A percentile compares a stretch with the other conserved stretches of the same genome.
Evolutionary conservation across 2,888 invertebrate genomes (phyloP).

Genomic region (Tetanocera ferruginea): DNA sequence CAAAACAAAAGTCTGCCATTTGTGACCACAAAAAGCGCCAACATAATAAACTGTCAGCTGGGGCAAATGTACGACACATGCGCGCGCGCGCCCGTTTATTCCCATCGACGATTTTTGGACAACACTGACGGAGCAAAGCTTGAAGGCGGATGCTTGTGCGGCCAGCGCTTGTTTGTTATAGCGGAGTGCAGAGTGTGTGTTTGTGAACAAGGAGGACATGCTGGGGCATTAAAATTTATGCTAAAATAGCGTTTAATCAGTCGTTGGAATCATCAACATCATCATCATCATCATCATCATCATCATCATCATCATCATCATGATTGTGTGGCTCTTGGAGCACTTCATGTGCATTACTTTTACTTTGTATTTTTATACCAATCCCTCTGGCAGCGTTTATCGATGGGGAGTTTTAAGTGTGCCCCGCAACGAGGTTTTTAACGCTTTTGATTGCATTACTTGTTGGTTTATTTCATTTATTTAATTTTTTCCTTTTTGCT

Average conservation of each 20-base stretch:
- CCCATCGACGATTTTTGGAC: background rate
- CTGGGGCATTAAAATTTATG: conserved; percentile 21
- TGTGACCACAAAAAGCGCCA: background rate
- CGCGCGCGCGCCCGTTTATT: background rate
- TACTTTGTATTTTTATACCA: background rate
- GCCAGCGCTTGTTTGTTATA: background rate
- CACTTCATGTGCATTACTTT: background rate
- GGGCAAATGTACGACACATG: conserved; percentile 4
- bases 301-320: conserved; percentile 9
- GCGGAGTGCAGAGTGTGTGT: background rate
- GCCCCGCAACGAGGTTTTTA: conserved; percentile 41
- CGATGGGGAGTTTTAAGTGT: conserved; percentile 36
- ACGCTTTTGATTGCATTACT: conserved; percentile 42
- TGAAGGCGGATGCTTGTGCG: background rate
- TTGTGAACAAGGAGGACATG: conserved; percentile 1
- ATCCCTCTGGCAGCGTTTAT: conserved; percentile 25
- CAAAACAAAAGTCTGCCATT: no score
- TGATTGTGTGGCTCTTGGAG: background rate
- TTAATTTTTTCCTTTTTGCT: background rate
- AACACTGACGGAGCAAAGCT: background rate
- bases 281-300: background rate
- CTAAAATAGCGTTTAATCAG: conserved; percentile 27
- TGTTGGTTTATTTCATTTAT: conserved; percentile 35
- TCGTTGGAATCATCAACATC: conserved; percentile 15
- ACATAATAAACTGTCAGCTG: conserved; percentile 26